Evolutionary conservation across 2,113 vertebrate genomes (phyloP), one percentile per base, ranked within the genome.

Genomic region (Lamprotornis superbus): DNA sequence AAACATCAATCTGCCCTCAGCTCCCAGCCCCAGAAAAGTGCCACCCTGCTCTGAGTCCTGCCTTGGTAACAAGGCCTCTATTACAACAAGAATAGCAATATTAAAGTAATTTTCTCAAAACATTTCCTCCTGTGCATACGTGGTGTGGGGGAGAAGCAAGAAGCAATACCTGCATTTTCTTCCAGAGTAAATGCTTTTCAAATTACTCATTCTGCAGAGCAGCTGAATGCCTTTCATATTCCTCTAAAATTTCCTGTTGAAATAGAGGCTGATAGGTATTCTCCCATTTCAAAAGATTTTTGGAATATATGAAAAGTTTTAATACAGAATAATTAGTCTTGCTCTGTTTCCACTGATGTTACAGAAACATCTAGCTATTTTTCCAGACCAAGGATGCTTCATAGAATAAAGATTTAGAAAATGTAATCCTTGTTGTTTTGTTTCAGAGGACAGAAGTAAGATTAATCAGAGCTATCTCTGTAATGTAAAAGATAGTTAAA

Each of bases 51-150:
- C 87, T 5, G 28, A 76, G 40, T 53, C 70, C 70, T 85, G 78
- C 74, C 63, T 91, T 37, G 33, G 20, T 35, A 80, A 87, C 78
- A 63, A 77, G 33, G 70, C 78, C 73, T 92, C 63, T 79, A 15
- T 83, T 59, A 79, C 67, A 19, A 83, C 70, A 49, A 96, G 37
- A 93, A 77, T 25, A 77, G 74, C 67, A 95, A 88, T 91, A 91
- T 95, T 94, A 94, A 87, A 93, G 95, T 94, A 50, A 95, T 96
- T 95, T 97, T 94, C 91, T 90, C 59, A 6, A 87, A 81, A 90
- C 15, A 74, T 88, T 93, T 95, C 44, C 70, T 90, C 70, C 78
- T 67, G 63, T 91, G 71, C 11, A 0, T 55, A 22, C 5, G 7
- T 87, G 46, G 21, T 46, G 30, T 61, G 59, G 30, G 67, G 59